phyloP scores from a whole-genome alignment of 1,140 invertebrate species.

The Caenorhabditis briggsae region DNA sequence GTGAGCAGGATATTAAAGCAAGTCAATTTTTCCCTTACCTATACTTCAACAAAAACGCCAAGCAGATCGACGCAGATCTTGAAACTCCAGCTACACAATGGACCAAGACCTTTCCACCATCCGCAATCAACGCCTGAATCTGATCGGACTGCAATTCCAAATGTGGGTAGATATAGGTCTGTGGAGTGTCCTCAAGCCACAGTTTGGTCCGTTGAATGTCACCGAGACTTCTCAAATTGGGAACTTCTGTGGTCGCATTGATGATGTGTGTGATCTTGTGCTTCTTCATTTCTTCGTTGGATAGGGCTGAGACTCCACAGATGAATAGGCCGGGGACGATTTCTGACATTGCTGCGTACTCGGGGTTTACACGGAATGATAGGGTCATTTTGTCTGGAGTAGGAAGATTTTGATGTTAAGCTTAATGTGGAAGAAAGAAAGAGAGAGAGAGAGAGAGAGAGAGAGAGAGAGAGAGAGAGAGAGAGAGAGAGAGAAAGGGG shows the following conservation, averaged over 20 bases:
- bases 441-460: too few species aligned
- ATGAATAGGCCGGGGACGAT: conserved; percentile 74
- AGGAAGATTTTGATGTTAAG: too few species aligned
- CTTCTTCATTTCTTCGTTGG: conserved; percentile 72
- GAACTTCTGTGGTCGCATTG: conserved; percentile 85
- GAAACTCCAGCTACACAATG: conserved; percentile 91
- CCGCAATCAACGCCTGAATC: conserved; percentile 77
- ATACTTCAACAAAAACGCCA: conserved; percentile 91
- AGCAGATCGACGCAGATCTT: conserved; percentile 86
- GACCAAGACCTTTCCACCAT: conserved; percentile 83
- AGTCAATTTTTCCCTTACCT: conserved; percentile 77
- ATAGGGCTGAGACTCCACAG: conserved; percentile 73
- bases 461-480: too few species aligned
- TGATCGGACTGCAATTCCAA: conserved; percentile 85
- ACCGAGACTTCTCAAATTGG: conserved; percentile 81
- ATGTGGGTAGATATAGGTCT: conserved; percentile 83
- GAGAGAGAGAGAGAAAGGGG: too few species aligned
- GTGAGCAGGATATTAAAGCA: neutral
- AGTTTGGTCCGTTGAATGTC: conserved; percentile 83
- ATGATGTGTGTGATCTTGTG: conserved; percentile 83
- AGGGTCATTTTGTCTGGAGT: conserved; percentile 60
- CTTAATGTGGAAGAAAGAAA: too few species aligned
- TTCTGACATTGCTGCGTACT: conserved; percentile 75
- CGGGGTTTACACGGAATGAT: conserved; percentile 73
- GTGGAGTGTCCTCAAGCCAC: conserved; percentile 82